Percentiles rank a stretch among this genome's conserved stretches.
Conservation (phyloP, 2,888 invertebrate genomes). For the Limnephilus marmoratus region DNA sequence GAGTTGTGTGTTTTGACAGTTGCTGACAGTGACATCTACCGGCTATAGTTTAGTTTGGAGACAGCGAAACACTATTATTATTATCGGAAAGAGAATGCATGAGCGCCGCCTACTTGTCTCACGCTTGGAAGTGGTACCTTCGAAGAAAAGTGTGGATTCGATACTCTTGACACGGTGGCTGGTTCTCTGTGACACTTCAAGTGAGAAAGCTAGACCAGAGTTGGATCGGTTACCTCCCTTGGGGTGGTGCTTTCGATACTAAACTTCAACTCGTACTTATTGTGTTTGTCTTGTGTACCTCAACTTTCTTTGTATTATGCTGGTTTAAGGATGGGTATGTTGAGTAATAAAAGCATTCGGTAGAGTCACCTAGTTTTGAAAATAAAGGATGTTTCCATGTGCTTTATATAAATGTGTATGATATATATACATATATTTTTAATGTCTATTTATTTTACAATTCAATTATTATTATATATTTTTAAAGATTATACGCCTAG, state of each 20-base stretch:
- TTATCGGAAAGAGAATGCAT: background rate
- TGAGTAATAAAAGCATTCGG: background rate
- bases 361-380: background rate
- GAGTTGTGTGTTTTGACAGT: background rate
- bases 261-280: background rate
- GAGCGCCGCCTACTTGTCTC: background rate
- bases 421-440: too few species aligned
- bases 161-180: constrained; percentile 4
- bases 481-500: too few species aligned
- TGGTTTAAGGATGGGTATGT: background rate
- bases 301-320: background rate
- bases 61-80: background rate
- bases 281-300: background rate
- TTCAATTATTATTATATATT: too few species aligned
- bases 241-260: background rate
- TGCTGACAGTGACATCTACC: constrained; percentile 21
- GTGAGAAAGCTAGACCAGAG: background rate
- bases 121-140: background rate
- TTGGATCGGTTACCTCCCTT: background rate
- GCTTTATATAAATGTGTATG: too few species aligned
- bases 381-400: too few species aligned
- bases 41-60: background rate
- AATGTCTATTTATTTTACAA: too few species aligned
- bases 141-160: background rate
- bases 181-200: background rate